These are phyloP conservation scores for Dusona sp. DNA, from an alignment of 2,888 invertebrate species.

Conservation along the genomic window DNA sequence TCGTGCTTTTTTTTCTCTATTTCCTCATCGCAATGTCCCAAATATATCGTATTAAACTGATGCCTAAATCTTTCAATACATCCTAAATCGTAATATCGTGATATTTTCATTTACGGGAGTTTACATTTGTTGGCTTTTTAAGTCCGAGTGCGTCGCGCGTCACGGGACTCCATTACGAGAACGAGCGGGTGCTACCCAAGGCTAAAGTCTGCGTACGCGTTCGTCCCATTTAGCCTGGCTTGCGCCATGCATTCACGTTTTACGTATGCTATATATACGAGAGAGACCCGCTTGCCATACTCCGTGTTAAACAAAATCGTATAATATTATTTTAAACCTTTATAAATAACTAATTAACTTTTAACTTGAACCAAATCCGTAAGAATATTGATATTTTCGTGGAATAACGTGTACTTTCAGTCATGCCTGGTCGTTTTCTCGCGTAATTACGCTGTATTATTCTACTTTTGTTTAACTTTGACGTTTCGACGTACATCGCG, in stretches of 20 bases:
- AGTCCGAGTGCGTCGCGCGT: constrained; percentile 65
- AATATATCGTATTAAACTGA: constrained; percentile 1
- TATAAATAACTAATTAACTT: constrained; percentile 10
- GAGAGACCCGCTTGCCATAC: constrained; percentile 36
- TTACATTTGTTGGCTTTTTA: constrained; percentile 47
- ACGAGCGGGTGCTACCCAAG: constrained; percentile 64
- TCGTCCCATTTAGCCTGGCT: constrained; percentile 69
- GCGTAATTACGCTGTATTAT: constrained; percentile 48
- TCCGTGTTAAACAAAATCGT: constrained; percentile 18
- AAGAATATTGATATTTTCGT: constrained; percentile 30
- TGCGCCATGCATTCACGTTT: constrained; percentile 68
- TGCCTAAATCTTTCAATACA: background rate
- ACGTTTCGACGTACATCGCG: constrained; percentile 52
- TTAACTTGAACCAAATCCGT: background rate
- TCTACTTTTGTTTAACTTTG: constrained; percentile 42
- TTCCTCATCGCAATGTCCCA: background rate
- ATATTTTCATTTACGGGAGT: constrained; percentile 12
- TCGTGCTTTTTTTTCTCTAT: constrained; percentile 44
- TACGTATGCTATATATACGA: constrained; percentile 30
- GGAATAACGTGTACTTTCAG: constrained; percentile 55
- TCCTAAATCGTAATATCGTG: constrained; percentile 4
- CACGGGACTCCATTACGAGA: constrained; percentile 71
- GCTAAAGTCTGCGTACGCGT: constrained; percentile 69
- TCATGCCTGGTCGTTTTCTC: constrained; percentile 51
- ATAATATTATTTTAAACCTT: constrained; percentile 40